Base-by-base conservation (phyloP, 2,888 invertebrate genomes). In the Uropetala carovei region DNA sequence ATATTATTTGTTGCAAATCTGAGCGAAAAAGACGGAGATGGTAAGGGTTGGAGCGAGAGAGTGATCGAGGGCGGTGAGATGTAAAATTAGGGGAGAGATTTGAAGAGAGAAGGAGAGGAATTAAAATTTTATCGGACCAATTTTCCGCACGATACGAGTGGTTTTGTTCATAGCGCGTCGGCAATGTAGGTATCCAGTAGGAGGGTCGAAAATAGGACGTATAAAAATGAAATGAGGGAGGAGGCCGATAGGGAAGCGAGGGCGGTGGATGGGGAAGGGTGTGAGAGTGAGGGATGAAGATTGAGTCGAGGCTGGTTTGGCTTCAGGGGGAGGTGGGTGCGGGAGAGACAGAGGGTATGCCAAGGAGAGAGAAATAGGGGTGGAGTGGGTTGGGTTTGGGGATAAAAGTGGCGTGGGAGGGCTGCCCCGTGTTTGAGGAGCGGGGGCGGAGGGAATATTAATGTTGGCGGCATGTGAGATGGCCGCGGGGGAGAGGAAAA, bases 101-200 rank as follows among this genome's bases (percentile, higher is more conserved):
- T 14, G 27, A 82, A 30, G 81, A 16, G 30, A 14, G 30, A 8
- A 14, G 27, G 27, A 16, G 56, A 43, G 83, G 83, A 57, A 83
- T 83, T 83, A 83, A 56, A 83, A 83, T 83, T 43, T 83, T 57
- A 5, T 82, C 83, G 14, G 83, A 57, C 83, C 57, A 83, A 83
- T 83, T 83, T 57, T 3, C 56, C 56, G 57, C 56, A 30, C 83
- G 57, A 83, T 56, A n/a, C 83, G 83, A n/a, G 83, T 57, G 83
- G 83, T 83, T 83, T 83, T 82, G 83, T 43, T 16, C 30, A 82
- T 27, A 43, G 81, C 81, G 30, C 27, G 64, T 16, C 64, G 16
- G 18, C 5, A 43, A 5, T 43, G 43, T 1, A 43, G 5, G 43
- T 1, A 43, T 43, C 43, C 3, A 3, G 43, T 43, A 43, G 5